Evolutionary conservation across 2,113 vertebrate genomes (phyloP).

Genomic region (Macrotus californicus): DNA sequence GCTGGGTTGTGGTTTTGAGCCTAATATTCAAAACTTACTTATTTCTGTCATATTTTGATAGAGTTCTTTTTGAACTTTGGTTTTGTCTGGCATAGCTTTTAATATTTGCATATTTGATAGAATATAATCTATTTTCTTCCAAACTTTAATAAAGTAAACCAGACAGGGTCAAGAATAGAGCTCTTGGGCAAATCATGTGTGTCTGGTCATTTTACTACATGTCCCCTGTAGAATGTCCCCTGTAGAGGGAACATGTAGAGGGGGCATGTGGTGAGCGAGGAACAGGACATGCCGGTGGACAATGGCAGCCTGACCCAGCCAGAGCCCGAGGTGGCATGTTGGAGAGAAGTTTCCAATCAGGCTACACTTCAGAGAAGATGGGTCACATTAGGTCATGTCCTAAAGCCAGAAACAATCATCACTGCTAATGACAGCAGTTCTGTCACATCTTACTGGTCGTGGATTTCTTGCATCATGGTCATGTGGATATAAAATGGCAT

Average conservation of each 20-base stretch:
- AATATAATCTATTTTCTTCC: conserved; percentile 41
- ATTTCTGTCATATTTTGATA: not conserved
- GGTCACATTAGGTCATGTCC: not conserved
- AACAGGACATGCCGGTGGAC: rapidly evolving
- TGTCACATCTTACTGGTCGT: not conserved
- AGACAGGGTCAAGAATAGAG: not conserved
- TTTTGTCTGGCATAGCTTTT: conserved; percentile 15
- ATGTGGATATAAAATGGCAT: not conserved
- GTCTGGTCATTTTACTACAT: conserved; percentile 4
- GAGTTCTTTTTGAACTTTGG: conserved; percentile 36
- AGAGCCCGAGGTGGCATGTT: not conserved
- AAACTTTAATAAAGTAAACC: conserved; percentile 48
- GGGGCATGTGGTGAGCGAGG: not conserved
- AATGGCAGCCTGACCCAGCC: not conserved
- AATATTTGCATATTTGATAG: conserved; percentile 31
- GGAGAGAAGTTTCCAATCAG: not conserved
- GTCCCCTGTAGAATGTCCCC: too few relatives aligned
- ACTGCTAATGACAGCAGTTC: not conserved
- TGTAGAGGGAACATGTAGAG: too few relatives aligned
- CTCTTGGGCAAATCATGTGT: not conserved
- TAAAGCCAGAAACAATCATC: not conserved
- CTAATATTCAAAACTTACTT: conserved; percentile 10
- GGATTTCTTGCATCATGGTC: not conserved
- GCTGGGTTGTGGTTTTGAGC: not conserved
- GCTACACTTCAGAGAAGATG: not conserved